phyloP scores from a whole-genome alignment of 1,140 invertebrate species.

The Lepidostoma basale region DNA sequence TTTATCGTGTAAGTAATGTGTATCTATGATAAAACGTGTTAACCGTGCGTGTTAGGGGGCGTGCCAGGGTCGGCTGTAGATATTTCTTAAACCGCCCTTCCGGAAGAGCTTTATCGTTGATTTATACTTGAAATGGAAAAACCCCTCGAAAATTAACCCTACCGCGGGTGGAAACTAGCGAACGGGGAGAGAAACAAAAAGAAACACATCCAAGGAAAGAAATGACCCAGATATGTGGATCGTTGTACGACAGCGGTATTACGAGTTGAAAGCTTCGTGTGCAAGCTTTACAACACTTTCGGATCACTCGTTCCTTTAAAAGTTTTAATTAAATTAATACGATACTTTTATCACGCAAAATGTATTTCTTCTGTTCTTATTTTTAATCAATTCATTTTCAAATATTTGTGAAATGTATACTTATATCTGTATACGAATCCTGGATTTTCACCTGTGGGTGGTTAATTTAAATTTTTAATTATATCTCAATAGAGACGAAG shows the following conservation, averaged over 20 bases:
- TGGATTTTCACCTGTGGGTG: too few relatives aligned
- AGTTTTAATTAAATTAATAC: background rate
- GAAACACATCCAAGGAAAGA: constrained; percentile 26
- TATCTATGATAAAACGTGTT: too few relatives aligned
- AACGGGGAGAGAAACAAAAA: constrained; percentile 29
- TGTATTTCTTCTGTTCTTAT: too few relatives aligned
- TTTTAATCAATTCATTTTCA: too few relatives aligned
- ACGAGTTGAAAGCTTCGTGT: constrained; percentile 25
- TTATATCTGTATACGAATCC: too few relatives aligned
- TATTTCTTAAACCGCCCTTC: constrained; percentile 27
- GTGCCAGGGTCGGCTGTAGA: constrained; percentile 9
- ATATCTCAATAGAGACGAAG: too few relatives aligned
- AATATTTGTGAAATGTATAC: too few relatives aligned
- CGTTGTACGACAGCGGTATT: constrained; percentile 9
- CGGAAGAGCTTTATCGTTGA: constrained; percentile 31
- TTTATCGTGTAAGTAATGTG: too few relatives aligned
- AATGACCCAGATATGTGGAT: constrained; percentile 31
- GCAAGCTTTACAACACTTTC: background rate
- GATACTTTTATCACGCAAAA: too few relatives aligned
- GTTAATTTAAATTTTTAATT: too few relatives aligned
- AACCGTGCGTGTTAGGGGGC: constrained; percentile 9
- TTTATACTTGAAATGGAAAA: constrained; percentile 36
- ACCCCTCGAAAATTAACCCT: constrained; percentile 19
- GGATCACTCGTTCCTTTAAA: background rate
- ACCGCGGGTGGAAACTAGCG: background rate